phyloP scores from a whole-genome alignment of 2,888 invertebrate species.

The Yponomeuta sedellus region DNA sequence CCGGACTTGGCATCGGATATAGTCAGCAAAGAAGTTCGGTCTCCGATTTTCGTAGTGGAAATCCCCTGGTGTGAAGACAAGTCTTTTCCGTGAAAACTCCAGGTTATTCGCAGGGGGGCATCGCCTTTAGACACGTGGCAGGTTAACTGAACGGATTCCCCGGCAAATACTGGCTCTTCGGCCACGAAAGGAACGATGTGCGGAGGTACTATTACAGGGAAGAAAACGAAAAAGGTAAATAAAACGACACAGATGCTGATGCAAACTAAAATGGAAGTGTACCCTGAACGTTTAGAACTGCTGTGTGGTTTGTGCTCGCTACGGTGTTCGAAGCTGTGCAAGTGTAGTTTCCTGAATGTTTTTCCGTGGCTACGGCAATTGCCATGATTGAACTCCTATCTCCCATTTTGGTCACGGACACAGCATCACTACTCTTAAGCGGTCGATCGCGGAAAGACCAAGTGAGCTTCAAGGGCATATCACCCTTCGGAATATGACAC shows the following conservation, averaged over 20 bases:
- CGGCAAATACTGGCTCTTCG: constrained; percentile 79
- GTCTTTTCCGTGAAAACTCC: constrained; percentile 82
- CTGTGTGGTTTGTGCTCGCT: constrained; percentile 79
- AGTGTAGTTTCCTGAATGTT: constrained; percentile 85
- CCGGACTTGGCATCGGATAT: constrained; percentile 79
- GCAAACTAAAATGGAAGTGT: constrained; percentile 46
- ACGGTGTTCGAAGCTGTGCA: constrained; percentile 84
- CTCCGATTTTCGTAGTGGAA: constrained; percentile 76
- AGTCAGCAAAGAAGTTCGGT: constrained; percentile 79
- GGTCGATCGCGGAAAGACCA: constrained; percentile 82
- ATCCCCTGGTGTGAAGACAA: constrained; percentile 73
- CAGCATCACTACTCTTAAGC: constrained; percentile 52
- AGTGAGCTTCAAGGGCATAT: constrained; percentile 81
- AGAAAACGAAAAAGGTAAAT: constrained; percentile 19
- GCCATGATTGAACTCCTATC: constrained; percentile 78
- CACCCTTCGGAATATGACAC: constrained; percentile 80
- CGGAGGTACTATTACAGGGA: constrained; percentile 72
- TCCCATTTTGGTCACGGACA: constrained; percentile 75
- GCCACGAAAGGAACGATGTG: constrained; percentile 79
- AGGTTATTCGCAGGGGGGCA: constrained; percentile 82
- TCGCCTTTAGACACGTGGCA: constrained; percentile 83
- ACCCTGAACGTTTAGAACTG: constrained; percentile 81
- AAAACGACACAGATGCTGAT: constrained; percentile 23
- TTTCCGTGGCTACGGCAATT: constrained; percentile 80
- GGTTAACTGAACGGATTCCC: constrained; percentile 78